Base-by-base conservation (phyloP, 2,113 vertebrate genomes). In the Cynocephalus volans region DNA sequence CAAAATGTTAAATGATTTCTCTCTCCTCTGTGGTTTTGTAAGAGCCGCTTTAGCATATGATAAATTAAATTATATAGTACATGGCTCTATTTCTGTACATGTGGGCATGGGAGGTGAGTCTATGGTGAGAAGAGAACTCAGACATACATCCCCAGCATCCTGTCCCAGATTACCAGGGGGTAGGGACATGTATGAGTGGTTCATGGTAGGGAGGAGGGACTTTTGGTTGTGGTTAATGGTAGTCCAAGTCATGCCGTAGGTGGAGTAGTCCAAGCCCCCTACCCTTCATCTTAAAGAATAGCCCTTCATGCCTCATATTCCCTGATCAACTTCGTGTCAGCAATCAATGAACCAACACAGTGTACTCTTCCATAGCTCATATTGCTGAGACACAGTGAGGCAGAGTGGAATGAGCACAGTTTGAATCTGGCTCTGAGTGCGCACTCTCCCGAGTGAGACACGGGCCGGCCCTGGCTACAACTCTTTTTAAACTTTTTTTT, bases 61-160 rank as follows among this genome's bases (percentile, higher is more conserved):
- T 79, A 88, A 90, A 26, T 79, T 33, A 95, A 80, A 41, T 90
- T 13, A 33, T 64, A 56, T 17, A 81, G 67, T 56, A 58, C 41
- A 28, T 79, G 50, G 36, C 72, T 95, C 28, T 90, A 21, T 91
- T 84, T 84, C 83, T 90, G 2, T 86, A 90, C 93, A 62, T 45
- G 58, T 93, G 62, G 85, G 80, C 31, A 70, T 69, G 54, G 54
- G 26, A 95, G 23, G 65, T 52, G 85, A 90, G 15, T 81, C 65
- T 54, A 33, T 67, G 64, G 41, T 80, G 56, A 88, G 41, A 21
- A 77, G 82, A 82, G 45, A 69, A 89, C 33, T 67, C 36, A 82
- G 54, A 72, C 23, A 31, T 6, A 60, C 4, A 9, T 65, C 36
- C 56, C 48, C 64, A 92, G 83, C 3, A 60, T 77, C 69, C 41